phyloP scores from a whole-genome alignment of 2,888 invertebrate species.

The Nymphalis urticae region DNA sequence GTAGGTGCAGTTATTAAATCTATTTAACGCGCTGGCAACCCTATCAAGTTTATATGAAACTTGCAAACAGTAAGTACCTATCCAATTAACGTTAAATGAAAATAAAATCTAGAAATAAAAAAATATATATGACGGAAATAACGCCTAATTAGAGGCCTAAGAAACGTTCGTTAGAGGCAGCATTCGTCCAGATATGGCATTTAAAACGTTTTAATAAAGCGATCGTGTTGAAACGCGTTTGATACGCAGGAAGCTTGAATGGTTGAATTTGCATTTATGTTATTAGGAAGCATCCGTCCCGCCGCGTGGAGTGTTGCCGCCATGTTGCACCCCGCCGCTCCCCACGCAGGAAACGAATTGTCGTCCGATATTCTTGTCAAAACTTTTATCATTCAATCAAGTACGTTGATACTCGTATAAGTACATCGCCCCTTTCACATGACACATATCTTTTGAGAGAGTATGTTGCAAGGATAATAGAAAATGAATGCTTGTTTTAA shows the following conservation, averaged over 20 bases:
- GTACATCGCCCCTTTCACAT: not conserved
- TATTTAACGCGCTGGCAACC: conserved; percentile 13
- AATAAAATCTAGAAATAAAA: conserved; percentile 45
- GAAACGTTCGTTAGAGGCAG: conserved; percentile 39
- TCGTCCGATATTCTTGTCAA: conserved; percentile 31
- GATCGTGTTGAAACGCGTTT: conserved; percentile 26
- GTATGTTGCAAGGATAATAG: too few species aligned
- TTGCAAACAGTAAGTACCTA: conserved; percentile 44
- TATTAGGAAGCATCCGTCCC: conserved; percentile 68
- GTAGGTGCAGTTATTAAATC: not conserved
- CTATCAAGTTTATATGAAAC: conserved; percentile 47
- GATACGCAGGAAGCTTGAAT: conserved; percentile 66
- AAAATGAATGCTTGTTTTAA: too few species aligned
- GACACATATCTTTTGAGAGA: too few species aligned
- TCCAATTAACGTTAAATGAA: conserved; percentile 56
- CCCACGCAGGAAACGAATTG: conserved; percentile 36
- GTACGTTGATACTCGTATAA: not conserved
- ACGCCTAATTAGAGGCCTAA: conserved; percentile 57
- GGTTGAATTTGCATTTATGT: conserved; percentile 77
- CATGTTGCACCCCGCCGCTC: conserved; percentile 29
- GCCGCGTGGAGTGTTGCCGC: conserved; percentile 38
- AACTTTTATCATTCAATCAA: conserved; percentile 27
- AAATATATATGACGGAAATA: conserved; percentile 54
- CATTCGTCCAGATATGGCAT: conserved; percentile 35
- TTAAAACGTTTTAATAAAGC: conserved; percentile 29